Base-by-base conservation (phyloP, 1,140 invertebrate species). In the Penaeus indicus region DNA sequence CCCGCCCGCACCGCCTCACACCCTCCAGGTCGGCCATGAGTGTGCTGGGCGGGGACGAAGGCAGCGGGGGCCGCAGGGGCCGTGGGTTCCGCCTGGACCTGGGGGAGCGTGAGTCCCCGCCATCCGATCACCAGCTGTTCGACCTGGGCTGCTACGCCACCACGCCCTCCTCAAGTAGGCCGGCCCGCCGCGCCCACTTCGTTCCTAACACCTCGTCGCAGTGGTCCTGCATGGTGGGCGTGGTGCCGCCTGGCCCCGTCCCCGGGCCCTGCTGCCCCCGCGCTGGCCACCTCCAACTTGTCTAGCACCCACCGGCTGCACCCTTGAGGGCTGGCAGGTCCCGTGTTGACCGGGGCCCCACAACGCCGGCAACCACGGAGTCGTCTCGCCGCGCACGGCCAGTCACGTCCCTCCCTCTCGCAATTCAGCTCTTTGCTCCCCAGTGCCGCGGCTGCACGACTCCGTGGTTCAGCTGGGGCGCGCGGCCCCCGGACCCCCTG, bases 121-220 rank as follows among this genome's bases (percentile, higher is more conserved):
- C 97, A 4, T 97, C 97, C 78, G 97, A 98, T 93, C 97, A 97
- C 93, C 96, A 97, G 47, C 96, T 97, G 92, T 98, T 97, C 93
- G 97, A 98, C 94, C 97, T 97, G 93, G 96, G 97, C 92, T 97
- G 97, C 93, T 98, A 98, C 93, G 97, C 97, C 22, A 97, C 97
- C 21, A 98, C 97, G 61, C 97, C 97, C 25, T 97, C 96, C 91
- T 97, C 97, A 42, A 97, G 96, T 91, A 92, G 91, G 92, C 90
- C 84, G 87, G 89, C 87, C 90, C 86, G 80, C 81, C 84, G 83
- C 77, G 61, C 79, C 85, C 86, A 82, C 84, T 77, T 75, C 79
- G 60, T 83, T 47, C 63, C 89, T 88, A 86, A 90, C 85, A 87
- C 89, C 85, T 86, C 89, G 89, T 90, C 84, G 77, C 89, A 89